Conservation (phyloP, 1,140 invertebrate genomes). For the Drosophila lacteicornis region DNA sequence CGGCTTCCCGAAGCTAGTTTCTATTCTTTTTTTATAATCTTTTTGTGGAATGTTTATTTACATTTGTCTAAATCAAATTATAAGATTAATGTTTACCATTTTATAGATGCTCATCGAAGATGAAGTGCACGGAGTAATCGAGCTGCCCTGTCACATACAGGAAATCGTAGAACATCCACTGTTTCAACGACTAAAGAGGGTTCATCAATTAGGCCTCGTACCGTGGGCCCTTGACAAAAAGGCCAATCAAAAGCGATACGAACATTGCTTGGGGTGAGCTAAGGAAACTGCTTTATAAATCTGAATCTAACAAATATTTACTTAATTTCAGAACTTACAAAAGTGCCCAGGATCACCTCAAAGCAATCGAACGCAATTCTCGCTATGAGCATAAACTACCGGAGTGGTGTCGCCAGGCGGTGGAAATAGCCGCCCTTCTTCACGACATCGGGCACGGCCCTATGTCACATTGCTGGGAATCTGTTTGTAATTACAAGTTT, state of each 20-base stretch:
- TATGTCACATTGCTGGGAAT: slow-evolving; percentile 88
- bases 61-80: neutral
- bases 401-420: slow-evolving; percentile 61
- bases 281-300: too few relatives aligned
- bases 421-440: slow-evolving; percentile 88
- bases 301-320: neutral
- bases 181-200: slow-evolving; percentile 69
- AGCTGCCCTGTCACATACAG: slow-evolving; percentile 48
- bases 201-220: slow-evolving; percentile 65
- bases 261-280: slow-evolving; percentile 75
- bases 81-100: neutral
- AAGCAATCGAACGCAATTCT: slow-evolving; percentile 61
- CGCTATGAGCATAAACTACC: slow-evolving; percentile 49
- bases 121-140: slow-evolving; percentile 64
- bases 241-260: slow-evolving; percentile 58
- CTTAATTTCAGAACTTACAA: slow-evolving; percentile 40
- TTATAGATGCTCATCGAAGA: slow-evolving; percentile 60
- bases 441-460: slow-evolving; percentile 90
- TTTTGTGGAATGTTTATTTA: too few relatives aligned
- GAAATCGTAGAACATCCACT: slow-evolving; percentile 55
- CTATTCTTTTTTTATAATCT: too few relatives aligned
- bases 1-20: too few relatives aligned
- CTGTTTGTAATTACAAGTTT: slow-evolving; percentile 48
- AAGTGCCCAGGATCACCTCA: slow-evolving; percentile 55
- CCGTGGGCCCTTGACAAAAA: neutral